Base-by-base conservation (phyloP, 2,113 vertebrate genomes). In the Dicentrarchus labrax region DNA sequence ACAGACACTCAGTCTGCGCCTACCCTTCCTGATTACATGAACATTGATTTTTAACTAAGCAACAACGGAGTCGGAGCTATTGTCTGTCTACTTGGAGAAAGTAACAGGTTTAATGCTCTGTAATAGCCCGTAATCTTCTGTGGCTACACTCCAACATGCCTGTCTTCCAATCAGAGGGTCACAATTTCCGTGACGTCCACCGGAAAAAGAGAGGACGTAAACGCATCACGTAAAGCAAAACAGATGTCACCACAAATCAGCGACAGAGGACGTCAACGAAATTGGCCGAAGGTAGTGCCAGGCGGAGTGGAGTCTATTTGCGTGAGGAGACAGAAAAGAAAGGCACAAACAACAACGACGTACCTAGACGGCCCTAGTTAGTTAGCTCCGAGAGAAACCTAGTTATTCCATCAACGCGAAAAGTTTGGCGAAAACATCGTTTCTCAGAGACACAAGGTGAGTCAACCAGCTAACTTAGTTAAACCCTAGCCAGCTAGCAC, bases 111-210 rank as follows among this genome's bases (percentile, higher is more conserved):
- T 65, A 16, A 17, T 41, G 57, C 2, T 41, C 10, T 50, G 11
- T 61, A 51, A 47, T 21, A n/a, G 51, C 21, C 24, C 73, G 59
- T 77, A 72, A 70, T 84, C 39, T 62, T 64, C 10, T 4, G 59
- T 74, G 79, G 64, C 67, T 53, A 0, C 4, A 10, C 3, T 30
- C 80, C 78, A 76, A 56, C 38, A 39, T 48, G 5, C 4, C 43
- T 78, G 59, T 53, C 88, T 16, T 45, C 85, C 88, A 92, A 91
- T 90, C 89, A 72, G 57, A 80, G 17, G n/a, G 16, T 76, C 69
- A 82, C 82, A 53, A 38, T 88, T 82, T 83, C 73, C 38, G 72
- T 94, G 92, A 95, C 94, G 94, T 88, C 67, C 50, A 39, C 77
- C 47, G 90, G 84, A 90, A 91, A 39, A 61, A 81, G 80, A 72